A percentile compares a stretch with the other conserved stretches of the same genome.
These are phyloP conservation scores for Neodiprion fabricii DNA, from an alignment of 1,140 invertebrate genomes.

Conservation along the genomic window DNA sequence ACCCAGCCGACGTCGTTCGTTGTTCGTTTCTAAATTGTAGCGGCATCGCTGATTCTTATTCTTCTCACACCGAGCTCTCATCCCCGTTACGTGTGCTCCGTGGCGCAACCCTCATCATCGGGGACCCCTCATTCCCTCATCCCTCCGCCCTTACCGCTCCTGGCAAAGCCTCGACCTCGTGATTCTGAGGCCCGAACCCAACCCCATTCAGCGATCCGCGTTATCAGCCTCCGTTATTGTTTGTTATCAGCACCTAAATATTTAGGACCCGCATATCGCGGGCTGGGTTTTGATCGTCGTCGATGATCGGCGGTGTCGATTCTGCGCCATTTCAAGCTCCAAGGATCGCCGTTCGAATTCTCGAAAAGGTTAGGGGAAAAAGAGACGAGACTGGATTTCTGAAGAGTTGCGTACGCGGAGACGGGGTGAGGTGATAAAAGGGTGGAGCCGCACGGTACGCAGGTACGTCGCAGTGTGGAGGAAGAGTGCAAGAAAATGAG, in stretches of 20 bases:
- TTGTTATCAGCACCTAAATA: slow-evolving; percentile 41
- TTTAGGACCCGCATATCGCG: slow-evolving; percentile 21
- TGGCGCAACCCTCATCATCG: slow-evolving; percentile 27
- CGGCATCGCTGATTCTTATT: slow-evolving; percentile 10
- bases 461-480: not conserved
- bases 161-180: not conserved
- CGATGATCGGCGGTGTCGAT: too few species aligned
- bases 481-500: slow-evolving; percentile 30
- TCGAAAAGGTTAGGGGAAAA: too few species aligned
- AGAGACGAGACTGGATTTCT: too few species aligned
- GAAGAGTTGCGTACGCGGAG: too few species aligned
- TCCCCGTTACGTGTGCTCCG: slow-evolving; percentile 10
- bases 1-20: not conserved
- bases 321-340: too few species aligned
- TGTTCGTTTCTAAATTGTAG: not conserved
- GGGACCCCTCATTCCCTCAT: not conserved
- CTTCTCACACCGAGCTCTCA: slow-evolving; percentile 5
- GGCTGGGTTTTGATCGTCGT: too few species aligned
- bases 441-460: not conserved
- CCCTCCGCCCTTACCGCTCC: slow-evolving; percentile 14
- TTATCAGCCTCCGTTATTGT: slow-evolving; percentile 42
- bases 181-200: not conserved
- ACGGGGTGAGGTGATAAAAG: too few species aligned
- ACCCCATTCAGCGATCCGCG: slow-evolving; percentile 20
- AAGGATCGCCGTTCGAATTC: too few species aligned